Percentiles rank a stretch among this genome's conserved stretches.
These are phyloP conservation scores for Mayetiola destructor DNA, from an alignment of 2,888 invertebrate genomes.

Conservation along the genomic window DNA sequence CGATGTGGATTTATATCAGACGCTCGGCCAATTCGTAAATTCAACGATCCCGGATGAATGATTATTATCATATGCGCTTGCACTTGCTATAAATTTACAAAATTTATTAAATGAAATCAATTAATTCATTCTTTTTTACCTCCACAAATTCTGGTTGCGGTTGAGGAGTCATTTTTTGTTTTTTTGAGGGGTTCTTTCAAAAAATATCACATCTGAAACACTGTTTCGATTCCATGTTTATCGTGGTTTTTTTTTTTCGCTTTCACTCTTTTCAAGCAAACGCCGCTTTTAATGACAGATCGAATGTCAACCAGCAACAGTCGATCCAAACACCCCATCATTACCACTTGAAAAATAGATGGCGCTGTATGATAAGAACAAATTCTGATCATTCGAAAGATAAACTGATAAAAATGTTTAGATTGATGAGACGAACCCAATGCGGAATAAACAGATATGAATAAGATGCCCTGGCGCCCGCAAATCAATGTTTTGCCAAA, in stretches of 20 bases:
- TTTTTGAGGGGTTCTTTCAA: not conserved
- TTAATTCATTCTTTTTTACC: not conserved
- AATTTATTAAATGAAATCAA: not conserved
- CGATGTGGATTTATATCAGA: conserved; percentile 77
- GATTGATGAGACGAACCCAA: no score
- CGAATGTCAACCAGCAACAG: not conserved
- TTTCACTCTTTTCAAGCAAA: not conserved
- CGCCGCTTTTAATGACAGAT: not conserved
- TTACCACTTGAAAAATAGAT: not conserved
- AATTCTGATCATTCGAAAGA: no score
- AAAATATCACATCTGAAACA: not conserved
- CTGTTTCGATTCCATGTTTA: not conserved
- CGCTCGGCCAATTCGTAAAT: conserved; percentile 77
- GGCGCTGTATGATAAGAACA: no score
- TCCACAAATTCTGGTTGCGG: conserved; percentile 3
- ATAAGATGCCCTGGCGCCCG: no score
- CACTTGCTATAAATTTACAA: conserved; percentile 40
- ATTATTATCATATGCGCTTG: conserved; percentile 73
- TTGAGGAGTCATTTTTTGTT: conserved; percentile 5
- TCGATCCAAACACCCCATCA: not conserved
- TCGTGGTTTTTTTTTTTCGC: no score
- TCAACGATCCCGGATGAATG: conserved; percentile 88
- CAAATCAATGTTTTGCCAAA: no score
- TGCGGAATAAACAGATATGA: no score
- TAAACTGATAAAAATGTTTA: no score